phyloP scores from a whole-genome alignment of 2,113 vertebrate genomes.

The Phocoena phocoena region DNA sequence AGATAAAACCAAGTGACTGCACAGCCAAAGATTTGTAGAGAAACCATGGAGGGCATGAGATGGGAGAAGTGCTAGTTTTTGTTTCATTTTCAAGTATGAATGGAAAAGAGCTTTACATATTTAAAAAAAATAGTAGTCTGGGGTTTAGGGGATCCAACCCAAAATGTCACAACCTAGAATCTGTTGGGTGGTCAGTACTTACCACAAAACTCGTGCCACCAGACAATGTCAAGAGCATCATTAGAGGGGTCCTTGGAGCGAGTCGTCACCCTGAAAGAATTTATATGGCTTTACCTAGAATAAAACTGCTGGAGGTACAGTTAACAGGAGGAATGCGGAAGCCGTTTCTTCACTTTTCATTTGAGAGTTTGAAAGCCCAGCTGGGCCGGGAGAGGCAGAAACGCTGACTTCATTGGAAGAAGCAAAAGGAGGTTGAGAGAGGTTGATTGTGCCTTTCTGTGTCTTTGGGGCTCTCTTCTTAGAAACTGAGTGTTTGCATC shows the following conservation, averaged over 20 bases:
- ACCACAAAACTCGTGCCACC: not conserved
- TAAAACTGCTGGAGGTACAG: not conserved
- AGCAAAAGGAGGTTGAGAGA: not conserved
- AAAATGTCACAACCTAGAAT: not conserved
- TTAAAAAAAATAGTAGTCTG: not conserved
- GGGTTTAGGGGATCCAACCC: not conserved
- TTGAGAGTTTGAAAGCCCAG: conserved; percentile 50
- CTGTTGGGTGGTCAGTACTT: not conserved
- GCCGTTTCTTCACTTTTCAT: conserved; percentile 40
- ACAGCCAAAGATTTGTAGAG: not conserved
- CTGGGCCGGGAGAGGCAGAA: not conserved
- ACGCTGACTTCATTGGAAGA: conserved; percentile 14
- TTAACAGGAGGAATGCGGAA: not conserved
- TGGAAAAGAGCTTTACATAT: not conserved
- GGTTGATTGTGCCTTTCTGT: conserved; percentile 22
- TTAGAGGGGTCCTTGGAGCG: not conserved
- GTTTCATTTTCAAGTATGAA: not conserved
- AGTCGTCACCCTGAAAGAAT: not conserved
- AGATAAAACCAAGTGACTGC: not conserved
- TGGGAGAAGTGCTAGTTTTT: not conserved
- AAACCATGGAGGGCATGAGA: not conserved
- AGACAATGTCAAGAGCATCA: not conserved
- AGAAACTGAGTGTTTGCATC: conserved; percentile 22
- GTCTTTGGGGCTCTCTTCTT: not conserved
- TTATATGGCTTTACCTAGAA: not conserved